Conservation (phyloP, 1,140 invertebrate species). For the Leptonema lineaticorne region DNA sequence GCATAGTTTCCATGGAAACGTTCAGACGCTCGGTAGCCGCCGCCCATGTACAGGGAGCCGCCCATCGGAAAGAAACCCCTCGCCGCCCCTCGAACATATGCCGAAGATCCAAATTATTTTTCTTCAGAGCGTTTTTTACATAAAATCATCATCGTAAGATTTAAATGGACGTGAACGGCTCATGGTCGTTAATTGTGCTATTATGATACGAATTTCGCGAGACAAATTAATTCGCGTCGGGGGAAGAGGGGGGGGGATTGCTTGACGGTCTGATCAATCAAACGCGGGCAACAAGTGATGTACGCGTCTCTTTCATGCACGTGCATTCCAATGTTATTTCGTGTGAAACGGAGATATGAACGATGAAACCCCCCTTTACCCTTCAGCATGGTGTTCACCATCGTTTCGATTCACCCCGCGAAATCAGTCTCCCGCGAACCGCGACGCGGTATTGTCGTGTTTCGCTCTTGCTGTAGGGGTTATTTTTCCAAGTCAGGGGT, state of each 20-base stretch:
- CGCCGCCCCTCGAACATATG: neutral
- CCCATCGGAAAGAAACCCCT: neutral
- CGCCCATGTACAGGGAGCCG: conserved; percentile 18
- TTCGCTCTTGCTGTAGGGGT: neutral
- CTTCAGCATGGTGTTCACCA: conserved; percentile 14
- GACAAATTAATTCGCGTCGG: too few species aligned
- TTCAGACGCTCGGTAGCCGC: conserved; percentile 23
- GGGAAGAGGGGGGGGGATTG: too few species aligned
- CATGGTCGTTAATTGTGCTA: neutral
- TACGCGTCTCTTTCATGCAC: neutral
- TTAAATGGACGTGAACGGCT: neutral
- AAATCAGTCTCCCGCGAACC: conserved; percentile 27
- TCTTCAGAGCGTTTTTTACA: too few species aligned
- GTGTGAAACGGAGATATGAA: neutral
- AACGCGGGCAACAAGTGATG: conserved; percentile 26
- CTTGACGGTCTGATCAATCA: conserved; percentile 17
- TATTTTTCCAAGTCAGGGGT: neutral
- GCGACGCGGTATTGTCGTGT: conserved; percentile 9
- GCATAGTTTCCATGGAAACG: conserved; percentile 18
- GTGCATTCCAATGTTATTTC: neutral
- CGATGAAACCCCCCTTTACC: neutral
- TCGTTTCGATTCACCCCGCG: neutral
- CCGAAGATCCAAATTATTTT: neutral
- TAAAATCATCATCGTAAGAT: too few species aligned
- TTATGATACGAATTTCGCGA: too few species aligned